Base-by-base conservation (phyloP, 2,888 invertebrate species). In the Plebejus argus region DNA sequence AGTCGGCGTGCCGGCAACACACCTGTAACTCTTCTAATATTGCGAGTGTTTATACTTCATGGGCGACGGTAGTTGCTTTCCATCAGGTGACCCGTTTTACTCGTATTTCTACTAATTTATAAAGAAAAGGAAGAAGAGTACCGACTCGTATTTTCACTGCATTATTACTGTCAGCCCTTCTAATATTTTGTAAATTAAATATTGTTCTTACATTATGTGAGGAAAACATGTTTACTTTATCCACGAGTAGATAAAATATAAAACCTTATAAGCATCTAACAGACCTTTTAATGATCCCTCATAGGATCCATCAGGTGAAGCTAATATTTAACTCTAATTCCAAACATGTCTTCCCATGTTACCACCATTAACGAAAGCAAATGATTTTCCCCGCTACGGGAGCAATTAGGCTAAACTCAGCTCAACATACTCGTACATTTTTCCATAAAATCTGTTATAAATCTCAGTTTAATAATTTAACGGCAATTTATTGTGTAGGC, bases 401-500 rank as follows among this genome's bases (percentile, higher is more conserved):
- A 33, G 12, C 66, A 66, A 66, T 66, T 66, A 66, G 66, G 28
- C 15, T 66, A 66, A 66, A 33, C 66, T 61, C 61, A 10, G 61
- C 23, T 61, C n/a, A 56, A 58, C 71, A 23, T 53, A 23, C 74
- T 49, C 49, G 74, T 15, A 23, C 20, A 49, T 74, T 74, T 53
- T 74, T 74, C 49, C 74, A 49, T 23, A 74, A 74, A 74, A 53
- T 74, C 5, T 10, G 23, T 53, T 28, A 33, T 74, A 74, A 74
- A 74, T 53, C 74, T 28, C 23, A 15, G 49, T 74, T 74, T 74
- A 53, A 74, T 74, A 74, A 74, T 49, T 74, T 74, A 49, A 28
- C 74, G 53, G 74, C 53, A 74, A 74, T 74, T 74, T 74, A 74
- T 74, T 74, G 28, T 45, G 72, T 49, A 39, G 28, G 71, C 23